Conservation (phyloP, 2,113 vertebrate genomes). For the Oryzias curvinotus region DNA sequence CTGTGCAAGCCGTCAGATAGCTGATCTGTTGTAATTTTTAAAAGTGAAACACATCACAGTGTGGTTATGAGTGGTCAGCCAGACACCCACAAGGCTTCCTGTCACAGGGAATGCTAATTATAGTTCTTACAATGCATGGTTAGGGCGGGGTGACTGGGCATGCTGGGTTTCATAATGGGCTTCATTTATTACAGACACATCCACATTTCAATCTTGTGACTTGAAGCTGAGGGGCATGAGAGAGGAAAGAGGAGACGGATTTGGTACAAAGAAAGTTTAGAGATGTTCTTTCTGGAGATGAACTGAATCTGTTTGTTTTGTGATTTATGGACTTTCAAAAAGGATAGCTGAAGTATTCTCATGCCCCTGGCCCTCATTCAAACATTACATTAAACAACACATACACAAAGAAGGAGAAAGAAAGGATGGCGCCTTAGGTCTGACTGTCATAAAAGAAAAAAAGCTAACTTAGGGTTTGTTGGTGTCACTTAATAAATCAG, state of each 20-base stretch:
- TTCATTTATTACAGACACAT: slow-evolving; percentile 57
- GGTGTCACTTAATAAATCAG: slow-evolving; percentile 98
- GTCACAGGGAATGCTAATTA: slow-evolving; percentile 62
- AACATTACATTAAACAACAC: slow-evolving; percentile 44
- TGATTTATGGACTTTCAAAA: slow-evolving; percentile 29
- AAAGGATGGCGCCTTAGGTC: slow-evolving; percentile 81
- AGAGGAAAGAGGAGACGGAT: neutral
- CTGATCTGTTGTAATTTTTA: slow-evolving; percentile 69
- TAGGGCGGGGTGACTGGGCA: slow-evolving; percentile 9
- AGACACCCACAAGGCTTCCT: slow-evolving; percentile 57
- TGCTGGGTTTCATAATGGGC: slow-evolving; percentile 28
- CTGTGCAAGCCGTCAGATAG: slow-evolving; percentile 72
- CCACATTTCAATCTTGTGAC: slow-evolving; percentile 59
- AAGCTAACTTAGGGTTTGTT: slow-evolving; percentile 90
- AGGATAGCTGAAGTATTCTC: slow-evolving; percentile 27
- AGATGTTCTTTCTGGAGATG: slow-evolving; percentile 10
- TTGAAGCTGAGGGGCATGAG: slow-evolving; percentile 36
- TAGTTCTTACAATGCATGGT: slow-evolving; percentile 29
- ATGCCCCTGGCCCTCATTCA: slow-evolving; percentile 44
- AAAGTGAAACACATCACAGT: slow-evolving; percentile 67
- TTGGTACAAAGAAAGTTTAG: slow-evolving; percentile 9
- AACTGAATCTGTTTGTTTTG: slow-evolving; percentile 21
- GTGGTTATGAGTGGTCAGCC: slow-evolving; percentile 75
- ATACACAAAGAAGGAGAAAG: slow-evolving; percentile 29
- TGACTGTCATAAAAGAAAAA: slow-evolving; percentile 90